Conservation (phyloP, 2,797 vertebrate genomes). For the Microctenopoma stevenorrisi region DNA sequence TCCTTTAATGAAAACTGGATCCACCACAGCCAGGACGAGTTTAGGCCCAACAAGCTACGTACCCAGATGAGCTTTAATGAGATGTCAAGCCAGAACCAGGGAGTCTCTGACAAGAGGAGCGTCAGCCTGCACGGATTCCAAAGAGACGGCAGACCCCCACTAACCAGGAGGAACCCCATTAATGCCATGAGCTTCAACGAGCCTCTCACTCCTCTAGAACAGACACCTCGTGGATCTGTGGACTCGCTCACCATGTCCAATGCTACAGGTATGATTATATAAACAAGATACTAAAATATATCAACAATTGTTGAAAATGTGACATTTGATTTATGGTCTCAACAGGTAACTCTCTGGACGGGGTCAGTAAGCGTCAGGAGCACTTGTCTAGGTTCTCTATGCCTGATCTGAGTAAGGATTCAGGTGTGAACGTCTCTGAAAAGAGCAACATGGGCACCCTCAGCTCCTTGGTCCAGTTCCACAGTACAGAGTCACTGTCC, state of each 20-base stretch:
- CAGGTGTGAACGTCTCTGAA: slow-evolving; percentile 94
- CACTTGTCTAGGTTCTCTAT: slow-evolving; percentile 97
- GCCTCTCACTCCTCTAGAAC: slow-evolving; percentile 91
- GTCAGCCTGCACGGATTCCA: slow-evolving; percentile 94
- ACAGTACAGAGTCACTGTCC: slow-evolving; percentile 94
- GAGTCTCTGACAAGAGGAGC: slow-evolving; percentile 90
- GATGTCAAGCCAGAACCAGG: slow-evolving; percentile 90
- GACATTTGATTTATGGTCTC: slow-evolving; percentile 4
- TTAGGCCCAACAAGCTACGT: slow-evolving; percentile 91
- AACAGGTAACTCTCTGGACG: slow-evolving; percentile 92
- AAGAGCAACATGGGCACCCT: slow-evolving; percentile 98
- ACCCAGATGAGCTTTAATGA: slow-evolving; percentile 98
- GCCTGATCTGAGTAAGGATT: slow-evolving; percentile 99
- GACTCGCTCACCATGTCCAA: slow-evolving; percentile 95
- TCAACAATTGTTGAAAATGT: background rate
- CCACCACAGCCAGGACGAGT: slow-evolving; percentile 94
- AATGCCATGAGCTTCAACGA: slow-evolving; percentile 93
- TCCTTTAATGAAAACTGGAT: slow-evolving; percentile 93
- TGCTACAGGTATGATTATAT: slow-evolving; percentile 87
- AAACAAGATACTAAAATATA: background rate
- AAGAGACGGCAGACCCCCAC: slow-evolving; percentile 87
- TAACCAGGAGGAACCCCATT: slow-evolving; percentile 93
- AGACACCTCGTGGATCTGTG: slow-evolving; percentile 94
- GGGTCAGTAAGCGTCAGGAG: slow-evolving; percentile 93
- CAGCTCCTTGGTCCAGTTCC: slow-evolving; percentile 94